Evolutionary conservation across 1,140 invertebrate genomes (phyloP).

Genomic region (Manduca sexta): DNA sequence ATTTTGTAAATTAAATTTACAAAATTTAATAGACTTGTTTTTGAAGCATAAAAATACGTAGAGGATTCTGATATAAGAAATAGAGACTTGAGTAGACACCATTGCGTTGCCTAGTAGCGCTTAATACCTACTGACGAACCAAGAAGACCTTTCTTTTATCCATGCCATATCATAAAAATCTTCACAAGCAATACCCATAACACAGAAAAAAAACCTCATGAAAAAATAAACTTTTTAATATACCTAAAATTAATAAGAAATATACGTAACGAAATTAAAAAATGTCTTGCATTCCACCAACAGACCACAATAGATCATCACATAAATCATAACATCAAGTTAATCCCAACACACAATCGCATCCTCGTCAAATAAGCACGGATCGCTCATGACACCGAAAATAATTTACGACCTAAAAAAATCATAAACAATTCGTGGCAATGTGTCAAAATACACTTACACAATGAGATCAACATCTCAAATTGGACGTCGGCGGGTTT

Average conservation of each 20-base stretch:
- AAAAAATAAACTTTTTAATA: background rate
- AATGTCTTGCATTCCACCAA: background rate
- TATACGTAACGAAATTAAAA: background rate
- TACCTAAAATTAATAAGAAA: background rate
- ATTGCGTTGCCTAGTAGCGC: too few relatives aligned
- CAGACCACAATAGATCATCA: constrained; percentile 14
- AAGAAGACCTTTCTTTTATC: too few relatives aligned
- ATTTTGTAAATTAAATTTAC: too few relatives aligned
- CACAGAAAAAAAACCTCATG: too few relatives aligned
- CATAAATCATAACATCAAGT: constrained; percentile 54
- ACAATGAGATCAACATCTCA: constrained; percentile 46
- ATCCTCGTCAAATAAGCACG: constrained; percentile 42
- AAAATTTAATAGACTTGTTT: too few relatives aligned
- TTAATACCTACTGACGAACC: too few relatives aligned
- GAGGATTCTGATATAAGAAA: too few relatives aligned
- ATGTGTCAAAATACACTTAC: constrained; percentile 65
- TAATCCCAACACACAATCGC: constrained; percentile 40
- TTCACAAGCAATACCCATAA: too few relatives aligned
- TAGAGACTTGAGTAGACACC: too few relatives aligned
- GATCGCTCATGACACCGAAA: constrained; percentile 21
- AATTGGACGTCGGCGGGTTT: constrained; percentile 31
- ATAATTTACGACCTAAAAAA: constrained; percentile 57
- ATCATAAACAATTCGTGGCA: constrained; percentile 50
- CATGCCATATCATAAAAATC: too few relatives aligned
- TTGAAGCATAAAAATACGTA: too few relatives aligned